These are phyloP conservation scores for Hofmannophila pseudospretella DNA, from an alignment of 2,888 invertebrate genomes.

Conservation along the genomic window DNA sequence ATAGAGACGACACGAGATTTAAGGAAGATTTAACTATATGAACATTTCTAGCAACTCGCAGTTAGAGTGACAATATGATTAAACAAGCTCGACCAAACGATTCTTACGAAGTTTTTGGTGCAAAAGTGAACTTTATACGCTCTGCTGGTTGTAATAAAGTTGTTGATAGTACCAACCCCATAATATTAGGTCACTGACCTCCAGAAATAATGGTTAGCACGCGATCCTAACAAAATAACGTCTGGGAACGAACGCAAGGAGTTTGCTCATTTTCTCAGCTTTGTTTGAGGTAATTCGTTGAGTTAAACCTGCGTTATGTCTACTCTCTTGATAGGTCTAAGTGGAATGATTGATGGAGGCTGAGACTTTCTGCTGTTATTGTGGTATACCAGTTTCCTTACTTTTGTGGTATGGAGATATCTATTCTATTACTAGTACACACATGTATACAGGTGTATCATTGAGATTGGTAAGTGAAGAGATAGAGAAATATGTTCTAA, in stretches of 20 bases:
- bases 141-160: no score
- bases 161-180: not conserved
- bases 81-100: no score
- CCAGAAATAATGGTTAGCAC: constrained; percentile 24
- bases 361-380: not conserved
- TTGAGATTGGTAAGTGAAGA: no score
- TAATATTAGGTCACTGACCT: constrained; percentile 24
- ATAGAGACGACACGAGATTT: no score
- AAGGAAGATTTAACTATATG: no score
- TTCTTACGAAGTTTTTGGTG: no score
- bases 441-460: no score
- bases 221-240: constrained; percentile 25
- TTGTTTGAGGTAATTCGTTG: constrained; percentile 10
- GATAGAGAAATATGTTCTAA: no score
- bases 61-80: no score
- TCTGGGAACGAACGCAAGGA: constrained; percentile 17
- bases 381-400: not conserved
- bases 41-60: no score
- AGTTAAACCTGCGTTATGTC: not conserved
- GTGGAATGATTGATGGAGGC: not conserved
- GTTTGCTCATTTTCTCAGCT: constrained; percentile 15
- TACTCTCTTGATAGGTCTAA: not conserved
- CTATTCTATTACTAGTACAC: no score
- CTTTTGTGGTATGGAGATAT: not conserved
- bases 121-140: no score